These are phyloP conservation scores for Caenorhabditis macrosperma DNA, from an alignment of 2,888 invertebrate genomes.

Conservation along the genomic window DNA sequence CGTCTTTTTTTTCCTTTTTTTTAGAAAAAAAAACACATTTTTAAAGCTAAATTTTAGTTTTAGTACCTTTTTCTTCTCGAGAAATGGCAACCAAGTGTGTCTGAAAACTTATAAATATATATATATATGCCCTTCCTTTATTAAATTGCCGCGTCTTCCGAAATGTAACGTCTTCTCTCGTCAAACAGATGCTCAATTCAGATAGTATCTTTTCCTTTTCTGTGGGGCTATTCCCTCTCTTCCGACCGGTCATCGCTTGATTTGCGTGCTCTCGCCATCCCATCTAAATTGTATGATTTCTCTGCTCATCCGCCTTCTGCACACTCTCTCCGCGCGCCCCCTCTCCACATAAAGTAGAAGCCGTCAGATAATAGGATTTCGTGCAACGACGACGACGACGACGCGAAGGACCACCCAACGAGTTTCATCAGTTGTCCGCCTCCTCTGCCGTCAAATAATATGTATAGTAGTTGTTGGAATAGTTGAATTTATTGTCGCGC, in stretches of 20 bases:
- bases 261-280: conserved; percentile 45
- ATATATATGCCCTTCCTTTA: not conserved
- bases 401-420: conserved; percentile 51
- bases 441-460: conserved; percentile 29
- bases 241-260: conserved; percentile 43
- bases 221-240: conserved; percentile 1
- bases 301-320: not conserved
- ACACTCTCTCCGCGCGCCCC: conserved; percentile 8
- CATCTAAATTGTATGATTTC: conserved; percentile 49
- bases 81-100: too few species aligned
- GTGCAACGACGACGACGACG: conserved; percentile 38
- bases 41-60: not conserved
- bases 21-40: not conserved
- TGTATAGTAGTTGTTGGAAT: conserved; percentile 23
- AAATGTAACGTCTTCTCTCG: not conserved
- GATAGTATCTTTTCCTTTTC: conserved; percentile 15
- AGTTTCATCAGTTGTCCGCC: conserved; percentile 47
- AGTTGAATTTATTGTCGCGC: conserved; percentile 21
- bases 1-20: not conserved
- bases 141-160: not conserved
- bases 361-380: conserved; percentile 58
- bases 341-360: conserved; percentile 50
- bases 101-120: not conserved
- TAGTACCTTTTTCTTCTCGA: too few species aligned
- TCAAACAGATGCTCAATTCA: not conserved